phyloP scores from a whole-genome alignment of 2,797 vertebrate species.

The Acrossocheilus wenchowensis region DNA sequence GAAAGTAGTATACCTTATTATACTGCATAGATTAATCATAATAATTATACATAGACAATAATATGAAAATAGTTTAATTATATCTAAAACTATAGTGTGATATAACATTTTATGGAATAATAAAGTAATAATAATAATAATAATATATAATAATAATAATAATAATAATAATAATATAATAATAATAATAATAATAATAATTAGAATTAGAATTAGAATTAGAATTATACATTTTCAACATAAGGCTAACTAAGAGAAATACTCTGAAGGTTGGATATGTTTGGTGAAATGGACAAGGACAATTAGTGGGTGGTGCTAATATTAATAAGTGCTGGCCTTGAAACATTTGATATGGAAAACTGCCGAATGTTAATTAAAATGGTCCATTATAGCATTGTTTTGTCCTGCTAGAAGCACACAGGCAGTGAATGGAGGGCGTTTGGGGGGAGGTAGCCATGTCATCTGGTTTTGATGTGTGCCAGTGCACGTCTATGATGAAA shows the following conservation, averaged over 20 bases:
- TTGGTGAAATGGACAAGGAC: background rate
- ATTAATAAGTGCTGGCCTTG: constrained; percentile 19
- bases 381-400: constrained; percentile 58
- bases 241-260: background rate
- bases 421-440: constrained; percentile 43
- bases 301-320: constrained; percentile 16
- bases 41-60: background rate
- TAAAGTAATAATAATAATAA: background rate
- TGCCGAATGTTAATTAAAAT: constrained; percentile 62
- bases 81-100: background rate
- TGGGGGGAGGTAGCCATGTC: constrained; percentile 65
- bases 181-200: background rate
- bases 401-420: constrained; percentile 54
- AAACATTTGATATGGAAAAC: constrained; percentile 72
- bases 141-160: too few relatives aligned
- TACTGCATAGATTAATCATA: too few relatives aligned
- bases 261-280: constrained; percentile 13
- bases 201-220: too few relatives aligned
- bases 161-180: too few relatives aligned
- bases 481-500: constrained; percentile 61
- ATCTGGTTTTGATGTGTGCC: constrained; percentile 84
- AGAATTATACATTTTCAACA: background rate
- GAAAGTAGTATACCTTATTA: background rate
- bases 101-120: background rate
- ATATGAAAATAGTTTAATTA: background rate